Conservation (phyloP, 1,140 invertebrate species). For the Diabrotica virgifera region DNA sequence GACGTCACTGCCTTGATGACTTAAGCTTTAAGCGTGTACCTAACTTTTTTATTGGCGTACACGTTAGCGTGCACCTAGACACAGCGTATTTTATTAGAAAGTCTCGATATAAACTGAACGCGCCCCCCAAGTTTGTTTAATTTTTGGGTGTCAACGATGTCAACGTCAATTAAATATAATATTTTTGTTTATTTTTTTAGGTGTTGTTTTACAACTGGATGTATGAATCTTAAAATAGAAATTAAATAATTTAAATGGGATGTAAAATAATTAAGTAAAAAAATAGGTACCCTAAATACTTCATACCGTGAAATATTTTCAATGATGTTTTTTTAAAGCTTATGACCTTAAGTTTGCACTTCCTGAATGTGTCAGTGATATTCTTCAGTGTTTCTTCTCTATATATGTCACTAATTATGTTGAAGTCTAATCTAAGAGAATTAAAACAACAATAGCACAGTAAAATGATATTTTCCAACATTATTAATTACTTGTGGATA, state of each 20-base stretch:
- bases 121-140: too few relatives aligned
- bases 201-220: not conserved
- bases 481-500: not conserved
- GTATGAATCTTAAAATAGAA: not conserved
- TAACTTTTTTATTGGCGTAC: too few relatives aligned
- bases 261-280: not conserved
- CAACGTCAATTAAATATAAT: not conserved
- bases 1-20: too few relatives aligned
- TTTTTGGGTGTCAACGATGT: not conserved
- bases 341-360: not conserved
- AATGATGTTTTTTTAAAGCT: not conserved
- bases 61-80: too few relatives aligned
- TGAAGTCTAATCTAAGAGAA: not conserved
- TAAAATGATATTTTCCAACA: not conserved
- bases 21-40: too few relatives aligned
- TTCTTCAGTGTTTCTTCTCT: not conserved
- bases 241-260: not conserved
- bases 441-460: not conserved
- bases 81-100: too few relatives aligned
- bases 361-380: not conserved
- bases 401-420: not conserved
- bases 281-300: not conserved
- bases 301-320: not conserved
- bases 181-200: constrained; percentile 8
- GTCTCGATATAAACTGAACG: too few relatives aligned